Evolutionary conservation across 2,113 vertebrate genomes (phyloP).

Genomic region (Crypturellus undulatus): DNA sequence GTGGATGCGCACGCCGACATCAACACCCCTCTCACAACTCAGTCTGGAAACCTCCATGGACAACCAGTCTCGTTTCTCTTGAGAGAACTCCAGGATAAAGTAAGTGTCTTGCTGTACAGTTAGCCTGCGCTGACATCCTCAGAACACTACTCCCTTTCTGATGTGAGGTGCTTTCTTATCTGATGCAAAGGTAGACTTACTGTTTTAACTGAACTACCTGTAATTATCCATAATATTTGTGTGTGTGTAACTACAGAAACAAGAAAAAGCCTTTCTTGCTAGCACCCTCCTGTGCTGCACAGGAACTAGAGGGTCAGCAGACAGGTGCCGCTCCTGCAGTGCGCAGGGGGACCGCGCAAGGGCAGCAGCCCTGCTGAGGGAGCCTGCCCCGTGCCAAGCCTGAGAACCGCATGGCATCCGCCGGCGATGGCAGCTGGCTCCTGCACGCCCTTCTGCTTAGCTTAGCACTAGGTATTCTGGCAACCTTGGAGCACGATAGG

Average conservation of each 20-base stretch:
- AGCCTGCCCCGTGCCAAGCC: background rate
- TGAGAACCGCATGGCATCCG: background rate
- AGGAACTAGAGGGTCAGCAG: background rate
- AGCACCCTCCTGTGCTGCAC: accelerated
- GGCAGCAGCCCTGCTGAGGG: background rate
- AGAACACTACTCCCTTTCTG: background rate
- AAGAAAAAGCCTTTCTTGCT: background rate
- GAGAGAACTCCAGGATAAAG: conserved; percentile 94
- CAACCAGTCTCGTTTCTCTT: conserved; percentile 95
- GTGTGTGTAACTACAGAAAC: background rate
- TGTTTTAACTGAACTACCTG: background rate
- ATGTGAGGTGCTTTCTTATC: background rate
- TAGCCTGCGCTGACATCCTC: background rate
- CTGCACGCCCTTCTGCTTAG: background rate
- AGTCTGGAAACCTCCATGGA: conserved; percentile 93
- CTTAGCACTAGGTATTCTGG: background rate
- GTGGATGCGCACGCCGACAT: conserved; percentile 96
- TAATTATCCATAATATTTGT: accelerated
- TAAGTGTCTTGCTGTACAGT: conserved; percentile 57
- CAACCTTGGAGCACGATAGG: background rate
- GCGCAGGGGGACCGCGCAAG: background rate
- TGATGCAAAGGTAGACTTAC: background rate
- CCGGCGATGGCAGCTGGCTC: background rate
- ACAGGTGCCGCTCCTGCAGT: background rate
- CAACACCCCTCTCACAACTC: conserved; percentile 93